Evolutionary conservation across 1,140 invertebrate species (phyloP), one percentile per base, ranked within the genome.

Genomic region (Aphelinus certus): DNA sequence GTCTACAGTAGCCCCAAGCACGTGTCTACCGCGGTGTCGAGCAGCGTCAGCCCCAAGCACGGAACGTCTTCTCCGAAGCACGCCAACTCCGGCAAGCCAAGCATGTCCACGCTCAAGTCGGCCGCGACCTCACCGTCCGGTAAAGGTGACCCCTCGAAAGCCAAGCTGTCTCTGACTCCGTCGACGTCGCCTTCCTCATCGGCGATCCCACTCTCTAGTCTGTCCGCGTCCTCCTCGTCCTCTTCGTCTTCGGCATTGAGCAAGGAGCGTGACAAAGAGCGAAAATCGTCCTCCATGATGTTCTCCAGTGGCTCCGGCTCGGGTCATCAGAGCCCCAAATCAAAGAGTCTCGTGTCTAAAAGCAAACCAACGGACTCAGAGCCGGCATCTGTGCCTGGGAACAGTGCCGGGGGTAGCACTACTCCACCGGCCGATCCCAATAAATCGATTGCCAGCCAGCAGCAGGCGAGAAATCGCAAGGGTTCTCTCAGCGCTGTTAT

Each of bases 51-150:
- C 87, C 92, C 92, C 79, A 92, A 92, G 85, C 90, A 89, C 83
- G 90, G 84, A 84, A 92, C 92, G 0, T 93, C 92, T 45, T 94
- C 93, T 3, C 93, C 94, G 7, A 95, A 95, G 84, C 94, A 95
- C 74, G 90, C 89, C 67, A 91, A 86, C 26, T 89, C 89, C 1
- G 94, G 95, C 0, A 97, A 97, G 82, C 95, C 95, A 0, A 96
- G 95, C 80, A 95, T 97, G 92, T 95, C 94, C 0, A 91, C 94
- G 1, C 83, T 95, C n/a, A 95, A 95, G 82, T 95, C 93, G 45
- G 93, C 94, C 1, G 91, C 93, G 1, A 92, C 90, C 79, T 91
- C 91, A 3, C 91, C 91, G 69, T 90, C 85, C 0, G 72, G 80
- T 0, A 86, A 86, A 63, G 74, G 77, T 43, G 73, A 80, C 0